Conservation (phyloP, 2,113 vertebrate species). For the Trichomycterus rosablanca region DNA sequence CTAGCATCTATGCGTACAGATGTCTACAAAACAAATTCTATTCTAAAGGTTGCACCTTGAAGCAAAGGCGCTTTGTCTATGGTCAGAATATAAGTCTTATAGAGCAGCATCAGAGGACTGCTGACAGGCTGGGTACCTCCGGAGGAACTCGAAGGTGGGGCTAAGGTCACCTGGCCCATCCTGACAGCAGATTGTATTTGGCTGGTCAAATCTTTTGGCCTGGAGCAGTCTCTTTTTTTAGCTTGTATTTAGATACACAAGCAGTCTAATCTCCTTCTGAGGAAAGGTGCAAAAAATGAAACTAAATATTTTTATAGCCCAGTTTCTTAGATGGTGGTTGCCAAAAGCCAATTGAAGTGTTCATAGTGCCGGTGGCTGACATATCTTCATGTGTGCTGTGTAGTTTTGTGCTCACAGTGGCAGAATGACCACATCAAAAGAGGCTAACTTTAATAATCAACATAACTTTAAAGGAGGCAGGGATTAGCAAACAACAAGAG, state of each 20-base stretch:
- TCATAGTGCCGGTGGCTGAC: neutral
- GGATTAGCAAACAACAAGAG: slow-evolving; percentile 46
- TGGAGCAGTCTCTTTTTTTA: too few relatives aligned
- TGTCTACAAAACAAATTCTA: too few relatives aligned
- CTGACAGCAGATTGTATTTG: slow-evolving; percentile 34
- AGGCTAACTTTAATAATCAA: slow-evolving; percentile 53
- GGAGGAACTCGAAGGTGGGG: slow-evolving; percentile 18
- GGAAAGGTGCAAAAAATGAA: slow-evolving; percentile 12
- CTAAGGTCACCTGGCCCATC: too few relatives aligned
- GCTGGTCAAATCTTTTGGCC: slow-evolving; percentile 18
- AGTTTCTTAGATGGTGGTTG: slow-evolving; percentile 15
- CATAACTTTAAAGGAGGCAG: slow-evolving; percentile 57
- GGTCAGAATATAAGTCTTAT: neutral
- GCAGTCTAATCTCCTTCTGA: neutral
- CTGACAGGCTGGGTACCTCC: slow-evolving; percentile 4
- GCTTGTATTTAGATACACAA: too few relatives aligned
- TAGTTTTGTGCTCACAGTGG: slow-evolving; percentile 32
- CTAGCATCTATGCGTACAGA: too few relatives aligned
- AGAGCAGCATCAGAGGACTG: neutral
- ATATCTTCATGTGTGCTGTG: neutral
- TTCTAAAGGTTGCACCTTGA: neutral
- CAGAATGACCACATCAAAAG: slow-evolving; percentile 69
- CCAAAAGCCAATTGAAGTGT: slow-evolving; percentile 19
- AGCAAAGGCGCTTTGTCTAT: neutral
- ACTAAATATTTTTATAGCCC: slow-evolving; percentile 16